Evolutionary conservation across 2,797 vertebrate genomes (phyloP), one percentile per base, ranked within the genome.

Genomic region (Potorous gilbertii): DNA sequence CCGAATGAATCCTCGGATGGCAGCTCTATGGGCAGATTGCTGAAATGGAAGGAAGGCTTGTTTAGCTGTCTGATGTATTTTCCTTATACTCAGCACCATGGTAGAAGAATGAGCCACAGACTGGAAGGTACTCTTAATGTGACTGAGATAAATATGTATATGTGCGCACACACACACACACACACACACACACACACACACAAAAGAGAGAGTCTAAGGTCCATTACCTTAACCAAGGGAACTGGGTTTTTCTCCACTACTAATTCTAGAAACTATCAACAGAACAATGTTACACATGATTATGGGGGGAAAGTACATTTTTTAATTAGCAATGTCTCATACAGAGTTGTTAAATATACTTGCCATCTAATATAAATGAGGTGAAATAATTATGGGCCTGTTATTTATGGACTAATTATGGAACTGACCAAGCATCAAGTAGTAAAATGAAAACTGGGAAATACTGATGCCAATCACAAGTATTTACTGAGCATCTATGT

Each of bases 21-120:
- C 99, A 28, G 99, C 99, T 0, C 99, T 99, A 56, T 99, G 99
- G 0, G 99, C 99, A 0, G 99, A 98, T 95, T 99, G 99, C 99
- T 99, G 87, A 56, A 92, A 93, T 87, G 46, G 93, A 96, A 27
- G 29, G 97, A 91, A 98, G 94, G 93, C 2, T 10, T 31, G 28
- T 50, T 87, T 46, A 50, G 74, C 40, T 87, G 21, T 46, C 74
- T 87, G 21, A 50, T 87, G 90, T 21, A 54, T 4, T 91, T 91
- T 62, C 50, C 46, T 92, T 94, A 91, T 54, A 95, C 46, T 74
- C 40, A 94, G 34, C 95, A 94, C 87, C 56, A 10, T 46, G 11
- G 91, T 81, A 28, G 28, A 92, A 11, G 40, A 46, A 46, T 57
- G 91, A 94, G 62, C 12, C 93, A 92, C 18, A 29, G 54, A 92